Conservation (phyloP, 2,797 vertebrate genomes). For the Octomys mimax region DNA sequence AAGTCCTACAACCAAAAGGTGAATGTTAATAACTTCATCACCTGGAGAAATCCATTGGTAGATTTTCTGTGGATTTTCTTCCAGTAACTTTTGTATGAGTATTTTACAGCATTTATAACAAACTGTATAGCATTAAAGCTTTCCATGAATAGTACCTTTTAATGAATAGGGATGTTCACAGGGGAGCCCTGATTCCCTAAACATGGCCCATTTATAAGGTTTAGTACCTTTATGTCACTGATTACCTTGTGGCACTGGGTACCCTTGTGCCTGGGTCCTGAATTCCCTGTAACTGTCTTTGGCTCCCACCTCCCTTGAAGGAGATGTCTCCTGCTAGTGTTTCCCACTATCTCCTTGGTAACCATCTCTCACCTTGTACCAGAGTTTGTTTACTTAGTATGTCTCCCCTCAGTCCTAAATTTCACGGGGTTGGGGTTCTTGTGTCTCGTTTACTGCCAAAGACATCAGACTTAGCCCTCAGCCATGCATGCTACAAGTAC, state of each 20-base stretch:
- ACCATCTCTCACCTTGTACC: neutral
- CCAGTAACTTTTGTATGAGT: neutral
- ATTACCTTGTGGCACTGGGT: accelerated
- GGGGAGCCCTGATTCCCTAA: neutral
- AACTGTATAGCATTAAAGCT: neutral
- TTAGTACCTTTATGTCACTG: neutral
- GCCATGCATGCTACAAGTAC: neutral
- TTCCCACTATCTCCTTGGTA: neutral
- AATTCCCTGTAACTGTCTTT: accelerated
- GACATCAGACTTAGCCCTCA: neutral
- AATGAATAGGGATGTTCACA: neutral
- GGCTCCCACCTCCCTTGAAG: neutral
- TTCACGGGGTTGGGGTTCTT: accelerated
- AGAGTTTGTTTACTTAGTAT: neutral
- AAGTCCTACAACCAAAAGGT: neutral
- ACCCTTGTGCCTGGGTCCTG: too few relatives aligned
- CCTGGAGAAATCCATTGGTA: neutral
- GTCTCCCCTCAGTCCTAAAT: neutral
- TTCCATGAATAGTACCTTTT: neutral
- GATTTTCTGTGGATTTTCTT: neutral
- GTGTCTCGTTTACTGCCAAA: neutral
- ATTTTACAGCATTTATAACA: neutral
- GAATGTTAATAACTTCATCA: too few relatives aligned
- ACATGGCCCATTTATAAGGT: neutral
- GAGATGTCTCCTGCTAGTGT: too few relatives aligned